A percentile compares a stretch with the other conserved stretches of the same genome.
These are phyloP conservation scores for Agapornis canus DNA, from an alignment of 2,797 vertebrate species.

Conservation along the genomic window DNA sequence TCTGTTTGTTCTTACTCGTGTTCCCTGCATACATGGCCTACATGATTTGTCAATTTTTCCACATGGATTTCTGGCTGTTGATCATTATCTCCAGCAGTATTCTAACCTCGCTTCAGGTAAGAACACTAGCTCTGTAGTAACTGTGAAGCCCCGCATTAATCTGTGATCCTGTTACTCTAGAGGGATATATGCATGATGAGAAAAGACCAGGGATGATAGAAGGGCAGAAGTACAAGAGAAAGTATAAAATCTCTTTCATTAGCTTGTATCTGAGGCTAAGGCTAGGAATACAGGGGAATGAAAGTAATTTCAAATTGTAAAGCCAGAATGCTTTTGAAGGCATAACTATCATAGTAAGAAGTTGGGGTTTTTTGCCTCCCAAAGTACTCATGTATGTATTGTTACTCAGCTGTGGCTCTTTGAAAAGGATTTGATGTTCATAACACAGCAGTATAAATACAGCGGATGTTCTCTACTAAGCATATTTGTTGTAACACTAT, in stretches of 20 bases:
- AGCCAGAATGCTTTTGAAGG: not conserved
- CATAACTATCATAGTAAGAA: not conserved
- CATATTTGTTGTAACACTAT: not conserved
- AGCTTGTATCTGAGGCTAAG: not conserved
- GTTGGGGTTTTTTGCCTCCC: not conserved
- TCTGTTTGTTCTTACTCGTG: conserved; percentile 92
- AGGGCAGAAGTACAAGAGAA: not conserved
- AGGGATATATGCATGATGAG: not conserved
- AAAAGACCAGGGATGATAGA: not conserved
- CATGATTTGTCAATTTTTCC: conserved; percentile 99
- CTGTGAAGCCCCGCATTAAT: not conserved
- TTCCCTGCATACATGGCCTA: conserved; percentile 98
- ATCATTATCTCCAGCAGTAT: conserved; percentile 99
- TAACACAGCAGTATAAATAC: not conserved
- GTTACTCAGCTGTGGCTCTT: not conserved
- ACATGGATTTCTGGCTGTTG: conserved; percentile 99
- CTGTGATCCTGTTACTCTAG: not conserved
- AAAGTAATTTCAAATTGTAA: not conserved
- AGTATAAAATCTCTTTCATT: not conserved
- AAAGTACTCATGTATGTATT: not conserved
- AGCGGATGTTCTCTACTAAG: not conserved
- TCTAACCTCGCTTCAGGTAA: conserved; percentile 96
- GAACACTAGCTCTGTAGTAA: not conserved
- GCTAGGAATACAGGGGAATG: not conserved
- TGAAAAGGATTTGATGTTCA: not conserved